These are phyloP conservation scores for Schizotus pectinicornis DNA, from an alignment of 2,888 invertebrate species.

Conservation along the genomic window DNA sequence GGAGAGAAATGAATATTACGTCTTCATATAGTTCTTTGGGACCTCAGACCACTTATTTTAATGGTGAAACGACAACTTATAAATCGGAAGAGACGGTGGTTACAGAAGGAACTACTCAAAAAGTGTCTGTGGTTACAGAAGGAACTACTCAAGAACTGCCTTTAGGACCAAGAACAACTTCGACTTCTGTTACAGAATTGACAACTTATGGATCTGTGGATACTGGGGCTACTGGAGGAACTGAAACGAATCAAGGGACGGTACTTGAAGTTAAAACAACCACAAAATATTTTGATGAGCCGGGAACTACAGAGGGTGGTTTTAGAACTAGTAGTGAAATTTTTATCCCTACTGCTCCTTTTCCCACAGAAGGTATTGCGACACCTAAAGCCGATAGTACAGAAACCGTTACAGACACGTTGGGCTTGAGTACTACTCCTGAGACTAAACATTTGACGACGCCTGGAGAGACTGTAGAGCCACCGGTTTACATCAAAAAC, in stretches of 20 bases:
- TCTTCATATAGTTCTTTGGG: neutral
- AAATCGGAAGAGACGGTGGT: neutral
- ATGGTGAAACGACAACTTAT: neutral
- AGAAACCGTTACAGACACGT: neutral
- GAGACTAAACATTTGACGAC: constrained; percentile 1
- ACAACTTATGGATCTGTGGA: neutral
- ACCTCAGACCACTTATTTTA: neutral
- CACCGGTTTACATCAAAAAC: constrained; percentile 49
- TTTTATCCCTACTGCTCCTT: neutral
- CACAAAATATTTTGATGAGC: neutral
- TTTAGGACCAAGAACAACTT: neutral
- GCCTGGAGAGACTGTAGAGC: constrained; percentile 10
- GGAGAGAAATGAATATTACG: too few relatives aligned
- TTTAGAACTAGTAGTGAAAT: neutral
- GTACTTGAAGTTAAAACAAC: neutral
- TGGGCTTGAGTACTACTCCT: neutral
- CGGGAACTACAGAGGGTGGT: constrained; percentile 1
- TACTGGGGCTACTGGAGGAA: constrained; percentile 1
- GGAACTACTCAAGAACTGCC: neutral
- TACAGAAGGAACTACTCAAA: constrained; percentile 8
- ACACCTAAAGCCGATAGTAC: neutral
- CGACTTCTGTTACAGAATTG: neutral
- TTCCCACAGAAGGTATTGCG: neutral
- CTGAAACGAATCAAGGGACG: neutral
- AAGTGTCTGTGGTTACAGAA: too few relatives aligned